Conservation (phyloP, 2,888 invertebrate genomes). For the Clostera curtula region DNA sequence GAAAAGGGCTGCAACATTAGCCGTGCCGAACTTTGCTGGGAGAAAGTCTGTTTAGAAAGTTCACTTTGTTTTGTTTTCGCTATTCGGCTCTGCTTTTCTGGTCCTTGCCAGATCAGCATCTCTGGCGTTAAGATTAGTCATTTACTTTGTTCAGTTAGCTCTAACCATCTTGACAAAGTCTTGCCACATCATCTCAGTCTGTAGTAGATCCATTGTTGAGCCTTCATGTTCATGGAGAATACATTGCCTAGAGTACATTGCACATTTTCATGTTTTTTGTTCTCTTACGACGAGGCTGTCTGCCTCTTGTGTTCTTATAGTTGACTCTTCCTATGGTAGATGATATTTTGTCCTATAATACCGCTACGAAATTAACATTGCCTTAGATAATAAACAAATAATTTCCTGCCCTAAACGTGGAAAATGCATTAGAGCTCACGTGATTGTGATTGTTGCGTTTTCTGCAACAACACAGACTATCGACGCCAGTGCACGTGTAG, state of each 20-base stretch:
- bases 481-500: constrained; percentile 15
- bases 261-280: too few species aligned
- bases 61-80: constrained; percentile 53
- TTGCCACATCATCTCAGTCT: too few species aligned
- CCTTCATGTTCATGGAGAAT: too few species aligned
- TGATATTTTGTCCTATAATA: too few species aligned
- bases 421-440: constrained; percentile 29
- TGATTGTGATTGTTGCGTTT: constrained; percentile 32
- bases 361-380: constrained; percentile 47
- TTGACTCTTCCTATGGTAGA: too few species aligned
- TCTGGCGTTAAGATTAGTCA: constrained; percentile 26
- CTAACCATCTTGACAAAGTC: too few species aligned
- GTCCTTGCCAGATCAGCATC: constrained; percentile 38
- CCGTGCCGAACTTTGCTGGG: constrained; percentile 46
- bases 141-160: constrained; percentile 15
- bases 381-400: too few species aligned
- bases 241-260: too few species aligned
- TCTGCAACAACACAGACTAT: constrained; percentile 22
- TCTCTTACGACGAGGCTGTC: too few species aligned
- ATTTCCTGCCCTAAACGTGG: too few species aligned
- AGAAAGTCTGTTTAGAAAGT: constrained; percentile 64
- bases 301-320: too few species aligned
- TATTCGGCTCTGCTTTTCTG: constrained; percentile 36
- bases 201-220: too few species aligned
- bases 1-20: constrained; percentile 49